phyloP scores from a whole-genome alignment of 1,140 invertebrate genomes.

The Bactericera cockerelli region DNA sequence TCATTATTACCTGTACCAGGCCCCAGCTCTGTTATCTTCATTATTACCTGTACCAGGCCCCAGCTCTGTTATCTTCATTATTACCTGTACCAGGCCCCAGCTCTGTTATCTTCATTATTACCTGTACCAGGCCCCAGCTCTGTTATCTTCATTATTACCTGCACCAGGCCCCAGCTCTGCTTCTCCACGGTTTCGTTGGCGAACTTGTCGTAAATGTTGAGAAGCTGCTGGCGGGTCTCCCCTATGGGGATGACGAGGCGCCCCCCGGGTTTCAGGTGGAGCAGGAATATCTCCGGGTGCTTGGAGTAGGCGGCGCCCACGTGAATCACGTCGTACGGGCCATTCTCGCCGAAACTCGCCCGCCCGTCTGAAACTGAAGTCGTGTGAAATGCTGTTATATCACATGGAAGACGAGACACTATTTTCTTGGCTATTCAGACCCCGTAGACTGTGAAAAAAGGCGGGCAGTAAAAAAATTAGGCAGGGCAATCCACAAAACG shows the following conservation, averaged over 20 bases:
- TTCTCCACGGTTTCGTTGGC: neutral
- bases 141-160: too few species aligned
- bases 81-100: too few species aligned
- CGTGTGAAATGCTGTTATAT: slow-evolving; percentile 30
- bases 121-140: too few species aligned
- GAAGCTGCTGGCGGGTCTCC: neutral
- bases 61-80: too few species aligned
- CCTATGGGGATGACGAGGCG: neutral
- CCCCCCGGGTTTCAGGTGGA: neutral
- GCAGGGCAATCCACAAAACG: too few species aligned
- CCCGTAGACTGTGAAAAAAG: too few species aligned
- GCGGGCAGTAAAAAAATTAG: too few species aligned
- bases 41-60: too few species aligned
- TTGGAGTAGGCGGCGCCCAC: neutral
- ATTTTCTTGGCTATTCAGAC: slow-evolving; percentile 45
- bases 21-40: too few species aligned
- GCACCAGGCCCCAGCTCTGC: neutral
- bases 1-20: too few species aligned
- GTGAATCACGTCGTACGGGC: neutral
- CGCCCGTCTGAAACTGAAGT: neutral
- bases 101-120: too few species aligned
- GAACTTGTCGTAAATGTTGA: slow-evolving; percentile 1
- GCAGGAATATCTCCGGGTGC: neutral
- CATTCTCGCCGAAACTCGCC: neutral
- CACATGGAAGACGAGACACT: slow-evolving; percentile 65